Evolutionary conservation across 2,888 invertebrate species (phyloP).

Genomic region (Latheticus oryzae): DNA sequence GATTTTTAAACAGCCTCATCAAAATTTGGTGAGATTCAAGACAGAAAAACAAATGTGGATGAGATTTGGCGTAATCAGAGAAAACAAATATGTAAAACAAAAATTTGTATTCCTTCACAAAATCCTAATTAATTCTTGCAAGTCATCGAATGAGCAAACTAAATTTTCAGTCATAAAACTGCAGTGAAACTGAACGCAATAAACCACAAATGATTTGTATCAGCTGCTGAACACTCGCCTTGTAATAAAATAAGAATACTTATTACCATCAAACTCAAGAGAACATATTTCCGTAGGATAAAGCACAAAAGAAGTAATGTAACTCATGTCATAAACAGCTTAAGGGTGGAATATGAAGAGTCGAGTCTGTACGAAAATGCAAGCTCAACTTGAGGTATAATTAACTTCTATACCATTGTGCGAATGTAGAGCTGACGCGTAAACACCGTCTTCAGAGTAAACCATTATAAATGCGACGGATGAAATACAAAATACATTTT

Average conservation of each 20-base stretch:
- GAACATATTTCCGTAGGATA: slow-evolving; percentile 1
- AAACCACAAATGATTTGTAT: no score
- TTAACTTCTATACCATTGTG: slow-evolving; percentile 44
- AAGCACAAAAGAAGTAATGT: slow-evolving; percentile 30
- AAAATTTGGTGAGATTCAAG: no score
- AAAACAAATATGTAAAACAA: no score
- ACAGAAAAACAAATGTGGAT: no score
- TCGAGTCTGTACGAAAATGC: slow-evolving; percentile 30
- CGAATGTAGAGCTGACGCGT: slow-evolving; percentile 41
- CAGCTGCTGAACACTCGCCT: no score
- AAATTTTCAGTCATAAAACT: no score
- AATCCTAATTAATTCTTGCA: no score
- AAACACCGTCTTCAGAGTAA: slow-evolving; percentile 40
- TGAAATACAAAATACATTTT: slow-evolving; percentile 42
- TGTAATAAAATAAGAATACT: no score
- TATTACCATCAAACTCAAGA: no score
- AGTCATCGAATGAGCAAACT: neutral
- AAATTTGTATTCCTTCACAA: no score
- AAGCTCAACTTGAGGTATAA: slow-evolving; percentile 37
- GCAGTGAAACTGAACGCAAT: no score
- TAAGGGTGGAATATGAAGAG: slow-evolving; percentile 30
- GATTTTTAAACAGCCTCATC: slow-evolving; percentile 4
- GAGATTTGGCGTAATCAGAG: no score
- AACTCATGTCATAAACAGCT: slow-evolving; percentile 34
- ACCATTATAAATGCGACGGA: slow-evolving; percentile 43